A percentile compares a stretch with the other conserved stretches of the same genome.
These are phyloP conservation scores for Arbacia lixula DNA, from an alignment of 53 echinoderm and acorn worm species.

Conservation along the genomic window DNA sequence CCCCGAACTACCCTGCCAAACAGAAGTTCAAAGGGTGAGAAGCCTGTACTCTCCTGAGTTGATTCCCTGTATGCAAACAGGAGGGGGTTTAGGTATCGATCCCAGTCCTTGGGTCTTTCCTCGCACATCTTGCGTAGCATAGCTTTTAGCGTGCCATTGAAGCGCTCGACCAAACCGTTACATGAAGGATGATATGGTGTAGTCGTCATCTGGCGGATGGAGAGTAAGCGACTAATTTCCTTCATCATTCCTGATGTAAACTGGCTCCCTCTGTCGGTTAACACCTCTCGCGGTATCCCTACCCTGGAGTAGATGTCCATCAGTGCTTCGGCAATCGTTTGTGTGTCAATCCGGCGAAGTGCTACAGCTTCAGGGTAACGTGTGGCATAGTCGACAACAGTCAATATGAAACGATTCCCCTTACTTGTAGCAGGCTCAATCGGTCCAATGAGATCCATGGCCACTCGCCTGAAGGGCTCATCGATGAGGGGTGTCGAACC, in stretches of 20 bases:
- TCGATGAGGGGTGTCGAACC: slow-evolving; percentile 36
- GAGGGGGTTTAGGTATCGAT: slow-evolving; percentile 48
- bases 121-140: slow-evolving; percentile 42
- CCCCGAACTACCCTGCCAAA: slow-evolving; percentile 49
- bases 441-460: slow-evolving; percentile 30
- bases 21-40: slow-evolving; percentile 49
- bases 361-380: slow-evolving; percentile 29
- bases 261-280: slow-evolving; percentile 50
- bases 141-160: slow-evolving; percentile 17
- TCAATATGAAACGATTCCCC: slow-evolving; percentile 9
- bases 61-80: slow-evolving; percentile 67
- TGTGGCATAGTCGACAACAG: slow-evolving; percentile 30
- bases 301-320: slow-evolving; percentile 13
- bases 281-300: slow-evolving; percentile 21
- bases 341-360: slow-evolving; percentile 38
- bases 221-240: slow-evolving; percentile 40
- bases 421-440: slow-evolving; percentile 36
- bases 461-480: slow-evolving; percentile 22
- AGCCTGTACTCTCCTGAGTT: slow-evolving; percentile 36
- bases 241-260: slow-evolving; percentile 60
- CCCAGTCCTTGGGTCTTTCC: slow-evolving; percentile 42
- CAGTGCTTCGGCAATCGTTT: background rate
- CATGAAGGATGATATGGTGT: slow-evolving; percentile 46
- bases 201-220: slow-evolving; percentile 47
- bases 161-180: background rate